These are phyloP conservation scores for Marronus borbonicus DNA, from an alignment of 2,888 invertebrate species.

Conservation along the genomic window DNA sequence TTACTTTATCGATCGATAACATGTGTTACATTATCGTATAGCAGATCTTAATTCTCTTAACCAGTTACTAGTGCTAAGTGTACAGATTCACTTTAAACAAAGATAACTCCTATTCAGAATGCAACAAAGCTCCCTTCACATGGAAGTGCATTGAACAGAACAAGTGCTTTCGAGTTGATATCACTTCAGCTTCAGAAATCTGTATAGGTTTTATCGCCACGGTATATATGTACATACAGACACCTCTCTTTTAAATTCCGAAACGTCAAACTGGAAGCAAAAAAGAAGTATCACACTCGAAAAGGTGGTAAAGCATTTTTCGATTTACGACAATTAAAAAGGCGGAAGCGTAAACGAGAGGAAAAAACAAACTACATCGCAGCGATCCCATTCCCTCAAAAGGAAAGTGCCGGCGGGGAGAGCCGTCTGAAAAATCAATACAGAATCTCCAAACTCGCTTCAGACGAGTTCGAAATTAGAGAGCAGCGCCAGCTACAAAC, in stretches of 20 bases:
- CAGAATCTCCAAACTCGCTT: slow-evolving; percentile 2
- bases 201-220: too few relatives aligned
- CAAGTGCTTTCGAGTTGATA: too few relatives aligned
- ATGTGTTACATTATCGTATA: too few relatives aligned
- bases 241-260: too few relatives aligned
- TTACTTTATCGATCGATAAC: too few relatives aligned
- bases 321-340: slow-evolving; percentile 19
- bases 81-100: not conserved
- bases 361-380: not conserved
- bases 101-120: not conserved
- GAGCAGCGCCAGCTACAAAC: not conserved
- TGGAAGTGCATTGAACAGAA: too few relatives aligned
- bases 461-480: slow-evolving; percentile 7
- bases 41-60: too few relatives aligned
- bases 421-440: slow-evolving; percentile 21
- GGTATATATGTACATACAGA: too few relatives aligned
- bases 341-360: slow-evolving; percentile 17
- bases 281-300: slow-evolving; percentile 1
- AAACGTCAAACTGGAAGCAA: not conserved
- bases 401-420: not conserved
- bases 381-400: not conserved
- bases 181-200: too few relatives aligned
- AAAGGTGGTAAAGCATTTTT: slow-evolving; percentile 6
- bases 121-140: not conserved
- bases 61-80: not conserved